Conservation (phyloP, 2,888 invertebrate genomes). For the Apodemia zela region DNA sequence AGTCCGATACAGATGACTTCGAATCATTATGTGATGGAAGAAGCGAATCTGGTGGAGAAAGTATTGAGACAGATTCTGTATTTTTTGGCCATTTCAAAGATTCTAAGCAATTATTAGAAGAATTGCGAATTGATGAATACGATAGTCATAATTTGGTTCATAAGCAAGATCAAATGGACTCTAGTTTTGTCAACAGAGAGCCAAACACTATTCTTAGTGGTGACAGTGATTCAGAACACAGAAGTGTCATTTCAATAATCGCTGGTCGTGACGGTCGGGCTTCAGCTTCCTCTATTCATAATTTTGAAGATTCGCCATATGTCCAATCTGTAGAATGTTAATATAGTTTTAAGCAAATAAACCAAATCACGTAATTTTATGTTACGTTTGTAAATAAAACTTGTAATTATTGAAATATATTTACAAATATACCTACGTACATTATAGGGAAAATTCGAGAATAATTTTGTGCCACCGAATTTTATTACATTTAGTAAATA, state of each 20-base stretch:
- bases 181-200: constrained; percentile 64
- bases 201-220: constrained; percentile 72
- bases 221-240: constrained; percentile 72
- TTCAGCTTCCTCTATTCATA: constrained; percentile 55
- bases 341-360: constrained; percentile 34
- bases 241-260: constrained; percentile 71
- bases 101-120: constrained; percentile 63
- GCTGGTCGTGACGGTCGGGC: constrained; percentile 60
- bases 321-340: constrained; percentile 64
- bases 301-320: constrained; percentile 60
- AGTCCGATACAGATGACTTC: constrained; percentile 85
- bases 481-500: constrained; percentile 44
- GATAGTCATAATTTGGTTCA: constrained; percentile 44
- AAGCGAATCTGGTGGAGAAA: constrained; percentile 93
- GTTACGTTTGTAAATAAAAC: constrained; percentile 16
- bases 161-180: constrained; percentile 65
- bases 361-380: constrained; percentile 19
- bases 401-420: constrained; percentile 15
- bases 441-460: constrained; percentile 2
- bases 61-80: constrained; percentile 92
- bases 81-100: constrained; percentile 87
- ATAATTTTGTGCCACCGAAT: constrained; percentile 41
- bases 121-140: constrained; percentile 53
- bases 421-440: too few relatives aligned
- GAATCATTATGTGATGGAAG: constrained; percentile 89